Conservation (phyloP, 2,113 vertebrate genomes). For the Megaptera novaeangliae region DNA sequence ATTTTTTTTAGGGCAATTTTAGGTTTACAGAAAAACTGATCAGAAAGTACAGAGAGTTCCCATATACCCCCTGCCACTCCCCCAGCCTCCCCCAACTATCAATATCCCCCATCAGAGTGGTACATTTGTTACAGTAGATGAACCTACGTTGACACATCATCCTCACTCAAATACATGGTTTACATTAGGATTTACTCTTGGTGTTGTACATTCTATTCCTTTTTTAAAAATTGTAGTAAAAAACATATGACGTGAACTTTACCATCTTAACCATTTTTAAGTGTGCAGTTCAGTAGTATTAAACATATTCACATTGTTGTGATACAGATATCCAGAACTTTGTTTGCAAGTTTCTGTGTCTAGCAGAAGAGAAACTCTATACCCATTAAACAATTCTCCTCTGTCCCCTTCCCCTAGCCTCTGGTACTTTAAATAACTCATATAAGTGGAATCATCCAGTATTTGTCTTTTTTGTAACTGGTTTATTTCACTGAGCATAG, state of each 20-base stretch:
- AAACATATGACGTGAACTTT: not conserved
- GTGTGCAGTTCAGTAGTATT: not conserved
- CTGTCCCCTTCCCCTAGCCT: not conserved
- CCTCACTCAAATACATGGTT: not conserved
- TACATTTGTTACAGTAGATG: not conserved
- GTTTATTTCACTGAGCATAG: not conserved
- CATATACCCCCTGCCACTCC: not conserved
- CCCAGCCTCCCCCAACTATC: no score
- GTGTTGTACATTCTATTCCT: not conserved
- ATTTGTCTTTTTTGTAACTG: not conserved
- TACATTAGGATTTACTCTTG: not conserved
- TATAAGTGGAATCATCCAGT: not conserved
- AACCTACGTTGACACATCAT: not conserved
- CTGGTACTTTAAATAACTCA: not conserved
- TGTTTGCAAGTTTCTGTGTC: not conserved
- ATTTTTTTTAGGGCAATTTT: not conserved
- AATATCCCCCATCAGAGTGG: not conserved
- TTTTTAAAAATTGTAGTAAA: not conserved
- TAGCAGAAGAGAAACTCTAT: not conserved
- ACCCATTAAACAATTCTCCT: not conserved
- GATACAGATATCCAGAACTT: not conserved
- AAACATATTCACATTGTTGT: not conserved
- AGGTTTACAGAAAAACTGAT: not conserved
- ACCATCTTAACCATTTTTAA: not conserved
- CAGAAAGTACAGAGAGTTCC: not conserved